These are phyloP conservation scores for Zoanthus gigantus DNA, from an alignment of 92 coral and sea anemone species.

Conservation along the genomic window DNA sequence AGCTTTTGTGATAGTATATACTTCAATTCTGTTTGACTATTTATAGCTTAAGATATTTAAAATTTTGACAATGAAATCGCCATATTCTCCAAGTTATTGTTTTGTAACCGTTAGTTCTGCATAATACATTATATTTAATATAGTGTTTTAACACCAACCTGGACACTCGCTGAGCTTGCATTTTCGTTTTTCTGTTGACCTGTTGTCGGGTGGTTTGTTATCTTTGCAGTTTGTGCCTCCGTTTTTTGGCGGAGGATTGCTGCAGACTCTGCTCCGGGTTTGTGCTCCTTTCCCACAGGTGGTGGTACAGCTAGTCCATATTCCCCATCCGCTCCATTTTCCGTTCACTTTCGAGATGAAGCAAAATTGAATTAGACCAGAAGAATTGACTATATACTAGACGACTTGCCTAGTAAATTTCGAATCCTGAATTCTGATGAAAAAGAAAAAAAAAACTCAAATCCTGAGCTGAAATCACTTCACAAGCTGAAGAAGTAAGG, in stretches of 20 bases:
- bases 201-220: not conserved
- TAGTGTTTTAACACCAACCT: not conserved
- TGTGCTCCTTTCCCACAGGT: not conserved
- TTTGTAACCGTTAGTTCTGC: too few relatives aligned
- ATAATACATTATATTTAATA: too few relatives aligned
- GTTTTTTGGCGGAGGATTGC: not conserved
- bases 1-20: too few relatives aligned
- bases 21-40: too few relatives aligned
- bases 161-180: not conserved
- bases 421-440: not conserved
- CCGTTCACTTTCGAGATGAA: constrained; percentile 1
- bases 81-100: too few relatives aligned
- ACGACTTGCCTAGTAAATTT: not conserved
- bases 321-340: constrained; percentile 1
- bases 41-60: too few relatives aligned
- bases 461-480: too few relatives aligned
- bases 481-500: too few relatives aligned
- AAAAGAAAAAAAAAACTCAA: too few relatives aligned
- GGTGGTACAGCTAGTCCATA: not conserved
- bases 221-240: not conserved
- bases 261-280: not conserved
- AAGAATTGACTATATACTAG: not conserved
- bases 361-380: not conserved
- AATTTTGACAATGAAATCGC: too few relatives aligned
- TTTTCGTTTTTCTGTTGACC: not conserved